Conservation (phyloP, 2,113 vertebrate species). For the Melanerpes aurifrons region DNA sequence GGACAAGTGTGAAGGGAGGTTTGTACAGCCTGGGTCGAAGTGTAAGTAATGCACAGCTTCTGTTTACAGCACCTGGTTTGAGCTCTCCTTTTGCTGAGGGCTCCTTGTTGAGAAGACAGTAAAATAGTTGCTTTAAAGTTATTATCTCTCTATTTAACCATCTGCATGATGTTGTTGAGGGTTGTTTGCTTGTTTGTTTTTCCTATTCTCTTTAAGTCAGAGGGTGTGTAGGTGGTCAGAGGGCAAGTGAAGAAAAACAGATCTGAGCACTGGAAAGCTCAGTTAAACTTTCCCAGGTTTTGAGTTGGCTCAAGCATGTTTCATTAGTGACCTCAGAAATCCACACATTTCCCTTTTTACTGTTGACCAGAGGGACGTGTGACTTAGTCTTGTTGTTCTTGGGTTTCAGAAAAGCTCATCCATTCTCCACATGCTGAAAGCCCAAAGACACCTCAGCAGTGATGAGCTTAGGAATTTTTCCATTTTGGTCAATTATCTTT, state of each 20-base stretch:
- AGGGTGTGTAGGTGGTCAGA: not conserved
- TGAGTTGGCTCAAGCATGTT: not conserved
- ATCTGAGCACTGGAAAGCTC: not conserved
- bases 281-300: not conserved
- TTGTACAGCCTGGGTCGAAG: not conserved
- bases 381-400: not conserved
- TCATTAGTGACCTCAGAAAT: not conserved
- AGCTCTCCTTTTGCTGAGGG: not conserved
- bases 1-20: not conserved
- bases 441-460: not conserved
- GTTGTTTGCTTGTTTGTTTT: too few species aligned
- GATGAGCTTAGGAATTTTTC: not conserved
- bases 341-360: not conserved
- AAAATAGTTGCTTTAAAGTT: not conserved
- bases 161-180: not conserved
- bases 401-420: not conserved
- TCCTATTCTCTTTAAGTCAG: not conserved
- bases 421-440: not conserved
- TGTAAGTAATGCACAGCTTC: not conserved
- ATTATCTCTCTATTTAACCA: not conserved
- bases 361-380: not conserved
- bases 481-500: not conserved
- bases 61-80: not conserved
- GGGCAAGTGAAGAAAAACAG: not conserved
- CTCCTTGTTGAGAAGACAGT: not conserved